These are phyloP conservation scores for Lepeophtheirus nordmannii DNA, from an alignment of 2,888 invertebrate species.

Conservation along the genomic window DNA sequence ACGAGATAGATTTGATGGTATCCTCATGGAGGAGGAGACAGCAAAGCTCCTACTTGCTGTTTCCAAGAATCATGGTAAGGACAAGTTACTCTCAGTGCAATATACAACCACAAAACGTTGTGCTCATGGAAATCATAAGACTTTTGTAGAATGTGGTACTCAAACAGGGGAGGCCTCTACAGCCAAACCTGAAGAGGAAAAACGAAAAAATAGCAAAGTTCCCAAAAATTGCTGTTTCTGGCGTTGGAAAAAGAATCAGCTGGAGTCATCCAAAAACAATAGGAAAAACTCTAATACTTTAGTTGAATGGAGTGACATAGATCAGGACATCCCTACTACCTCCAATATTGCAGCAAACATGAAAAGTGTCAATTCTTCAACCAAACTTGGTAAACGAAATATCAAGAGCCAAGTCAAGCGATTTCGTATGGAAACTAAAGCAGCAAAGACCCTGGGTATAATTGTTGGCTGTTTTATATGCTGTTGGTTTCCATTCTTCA, in stretches of 20 bases:
- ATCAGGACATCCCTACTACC: constrained; percentile 27
- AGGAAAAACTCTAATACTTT: not conserved
- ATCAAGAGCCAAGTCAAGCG: constrained; percentile 74
- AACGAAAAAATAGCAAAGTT: constrained; percentile 6
- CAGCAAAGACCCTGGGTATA: constrained; percentile 87
- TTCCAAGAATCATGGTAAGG: not conserved
- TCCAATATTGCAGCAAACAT: constrained; percentile 28
- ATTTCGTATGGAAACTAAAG: constrained; percentile 88
- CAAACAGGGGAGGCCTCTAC: not conserved
- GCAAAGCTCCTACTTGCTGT: not conserved
- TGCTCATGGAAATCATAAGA: constrained; percentile 12
- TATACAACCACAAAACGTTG: too few relatives aligned
- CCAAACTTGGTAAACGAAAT: constrained; percentile 68
- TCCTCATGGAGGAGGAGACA: not conserved
- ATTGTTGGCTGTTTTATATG: constrained; percentile 92
- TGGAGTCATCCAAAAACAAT: not conserved
- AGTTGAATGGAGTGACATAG: not conserved
- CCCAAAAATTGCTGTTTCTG: not conserved
- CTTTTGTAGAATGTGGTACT: constrained; percentile 15
- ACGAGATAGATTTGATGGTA: not conserved
- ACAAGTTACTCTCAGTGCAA: constrained; percentile 5
- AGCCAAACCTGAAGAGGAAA: constrained; percentile 7
- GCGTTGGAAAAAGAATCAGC: not conserved
- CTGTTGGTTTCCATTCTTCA: constrained; percentile 95
- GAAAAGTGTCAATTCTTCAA: constrained; percentile 37